phyloP scores from a whole-genome alignment of 1,140 invertebrate species.

The Cherax destructor region DNA sequence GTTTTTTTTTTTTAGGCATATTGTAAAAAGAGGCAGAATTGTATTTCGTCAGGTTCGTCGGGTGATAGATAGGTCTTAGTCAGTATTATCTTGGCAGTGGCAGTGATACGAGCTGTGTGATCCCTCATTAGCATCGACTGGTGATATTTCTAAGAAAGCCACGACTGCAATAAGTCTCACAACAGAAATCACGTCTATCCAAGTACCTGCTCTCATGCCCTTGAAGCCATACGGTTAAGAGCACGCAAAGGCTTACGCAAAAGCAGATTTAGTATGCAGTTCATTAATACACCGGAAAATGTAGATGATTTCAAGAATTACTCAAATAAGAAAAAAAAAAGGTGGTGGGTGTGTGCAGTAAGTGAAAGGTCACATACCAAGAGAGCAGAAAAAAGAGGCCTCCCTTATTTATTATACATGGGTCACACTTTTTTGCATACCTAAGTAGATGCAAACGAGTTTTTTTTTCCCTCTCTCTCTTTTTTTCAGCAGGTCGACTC shows the following conservation, averaged over 20 bases:
- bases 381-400: conserved; percentile 34
- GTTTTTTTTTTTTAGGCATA: conserved; percentile 19
- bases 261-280: no score
- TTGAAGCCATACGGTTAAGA: no score
- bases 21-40: conserved; percentile 20
- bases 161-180: no score
- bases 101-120: conserved; percentile 55
- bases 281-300: background rate
- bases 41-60: background rate
- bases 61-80: background rate
- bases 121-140: conserved; percentile 5
- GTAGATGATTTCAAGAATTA: conserved; percentile 11
- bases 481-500: background rate
- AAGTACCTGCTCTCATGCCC: no score
- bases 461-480: conserved; percentile 19
- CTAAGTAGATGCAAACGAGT: conserved; percentile 68
- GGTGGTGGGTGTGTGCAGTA: conserved; percentile 30
- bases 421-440: conserved; percentile 65
- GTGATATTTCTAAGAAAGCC: background rate
- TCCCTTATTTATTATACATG: conserved; percentile 63
- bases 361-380: conserved; percentile 10
- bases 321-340: conserved; percentile 1
- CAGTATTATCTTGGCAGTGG: conserved; percentile 53
- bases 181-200: no score
- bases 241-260: no score